Conservation (phyloP, 2,888 invertebrate species). For the Amphipoea lucens region DNA sequence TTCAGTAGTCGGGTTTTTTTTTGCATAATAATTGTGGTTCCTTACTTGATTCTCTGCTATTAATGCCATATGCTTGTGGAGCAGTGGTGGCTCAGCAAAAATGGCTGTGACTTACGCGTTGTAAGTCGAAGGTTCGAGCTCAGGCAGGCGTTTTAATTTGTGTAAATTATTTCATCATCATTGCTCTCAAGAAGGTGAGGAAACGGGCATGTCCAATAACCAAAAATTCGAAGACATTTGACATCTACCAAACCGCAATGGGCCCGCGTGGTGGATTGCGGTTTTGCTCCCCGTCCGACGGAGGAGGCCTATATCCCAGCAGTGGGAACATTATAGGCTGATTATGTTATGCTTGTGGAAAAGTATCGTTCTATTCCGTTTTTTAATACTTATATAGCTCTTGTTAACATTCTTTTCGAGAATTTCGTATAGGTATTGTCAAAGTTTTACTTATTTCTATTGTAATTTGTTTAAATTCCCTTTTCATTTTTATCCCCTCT, state of each 20-base stretch:
- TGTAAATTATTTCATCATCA: too few species aligned
- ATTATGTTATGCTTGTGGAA: background rate
- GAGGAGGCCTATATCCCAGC: background rate
- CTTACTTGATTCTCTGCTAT: background rate
- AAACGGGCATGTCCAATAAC: too few species aligned
- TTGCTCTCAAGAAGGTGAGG: too few species aligned
- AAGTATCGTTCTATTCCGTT: background rate
- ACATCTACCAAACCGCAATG: background rate
- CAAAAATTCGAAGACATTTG: background rate
- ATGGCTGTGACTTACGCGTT: too few species aligned
- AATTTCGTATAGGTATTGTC: background rate
- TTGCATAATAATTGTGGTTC: background rate
- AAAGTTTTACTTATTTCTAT: background rate
- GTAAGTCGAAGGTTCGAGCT: too few species aligned
- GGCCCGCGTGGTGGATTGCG: background rate
- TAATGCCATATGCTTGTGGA: background rate
- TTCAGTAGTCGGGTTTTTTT: background rate
- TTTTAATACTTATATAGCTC: background rate
- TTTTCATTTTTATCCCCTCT: background rate
- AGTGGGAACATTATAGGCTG: background rate
- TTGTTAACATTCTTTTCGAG: background rate
- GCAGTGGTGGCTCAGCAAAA: too few species aligned
- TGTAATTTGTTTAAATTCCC: background rate
- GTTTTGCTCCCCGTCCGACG: background rate
- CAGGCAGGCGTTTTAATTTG: too few species aligned